Evolutionary conservation across 2,888 invertebrate species (phyloP).

Genomic region (Ctenicera cuprea): DNA sequence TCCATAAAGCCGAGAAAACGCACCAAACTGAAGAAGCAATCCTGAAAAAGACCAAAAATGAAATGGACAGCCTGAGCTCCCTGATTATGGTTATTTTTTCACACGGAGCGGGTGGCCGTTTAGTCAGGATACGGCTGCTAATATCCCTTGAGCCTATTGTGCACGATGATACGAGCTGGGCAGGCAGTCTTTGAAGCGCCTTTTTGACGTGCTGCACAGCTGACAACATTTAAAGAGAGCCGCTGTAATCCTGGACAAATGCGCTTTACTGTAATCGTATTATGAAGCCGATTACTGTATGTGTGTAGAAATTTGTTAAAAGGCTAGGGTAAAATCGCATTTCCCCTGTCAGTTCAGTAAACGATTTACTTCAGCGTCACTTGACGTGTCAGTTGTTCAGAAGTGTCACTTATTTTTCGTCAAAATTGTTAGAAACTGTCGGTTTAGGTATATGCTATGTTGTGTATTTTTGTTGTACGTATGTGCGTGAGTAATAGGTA

Average conservation of each 20-base stretch:
- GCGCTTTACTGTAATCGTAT: constrained; percentile 53
- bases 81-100: constrained; percentile 28
- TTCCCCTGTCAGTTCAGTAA: constrained; percentile 41
- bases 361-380: constrained; percentile 16
- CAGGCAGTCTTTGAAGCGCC: constrained; percentile 28
- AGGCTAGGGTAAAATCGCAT: constrained; percentile 42
- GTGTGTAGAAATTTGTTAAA: constrained; percentile 46
- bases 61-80: constrained; percentile 13
- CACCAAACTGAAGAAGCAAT: neutral
- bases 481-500: no score
- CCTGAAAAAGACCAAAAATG: neutral
- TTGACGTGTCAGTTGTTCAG: constrained; percentile 39
- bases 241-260: constrained; percentile 52
- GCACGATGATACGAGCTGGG: constrained; percentile 37
- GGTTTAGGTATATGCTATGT: no score
- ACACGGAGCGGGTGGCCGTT: constrained; percentile 42
- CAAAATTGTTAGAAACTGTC: neutral
- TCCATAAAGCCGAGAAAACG: neutral
- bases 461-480: no score
- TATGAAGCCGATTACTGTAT: constrained; percentile 47
- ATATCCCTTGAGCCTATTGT: constrained; percentile 48
- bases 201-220: constrained; percentile 50
- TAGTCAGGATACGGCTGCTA: constrained; percentile 45
- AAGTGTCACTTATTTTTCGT: neutral
- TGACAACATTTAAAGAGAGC: constrained; percentile 49